Conservation (phyloP, 2,797 vertebrate species). For the Betta splendens region DNA sequence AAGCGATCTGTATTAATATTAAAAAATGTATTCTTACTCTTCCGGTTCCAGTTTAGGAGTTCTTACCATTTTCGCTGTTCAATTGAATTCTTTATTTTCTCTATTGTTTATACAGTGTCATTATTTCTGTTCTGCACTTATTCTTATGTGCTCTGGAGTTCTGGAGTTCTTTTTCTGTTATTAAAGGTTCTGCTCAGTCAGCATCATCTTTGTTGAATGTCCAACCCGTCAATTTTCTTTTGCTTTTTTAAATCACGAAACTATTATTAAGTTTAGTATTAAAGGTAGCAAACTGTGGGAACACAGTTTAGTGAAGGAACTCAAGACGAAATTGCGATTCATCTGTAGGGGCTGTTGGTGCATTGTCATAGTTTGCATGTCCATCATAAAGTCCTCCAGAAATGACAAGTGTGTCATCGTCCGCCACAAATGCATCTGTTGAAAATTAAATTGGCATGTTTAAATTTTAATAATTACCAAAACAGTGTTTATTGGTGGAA, state of each 20-base stretch:
- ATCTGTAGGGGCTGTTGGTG: slow-evolving; percentile 65
- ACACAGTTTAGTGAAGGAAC: slow-evolving; percentile 69
- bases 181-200: slow-evolving; percentile 37
- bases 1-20: slow-evolving; percentile 27
- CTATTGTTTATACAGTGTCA: slow-evolving; percentile 5
- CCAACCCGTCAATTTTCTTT: background rate
- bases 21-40: no score
- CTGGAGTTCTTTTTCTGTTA: background rate
- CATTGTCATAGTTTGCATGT: slow-evolving; percentile 75
- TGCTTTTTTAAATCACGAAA: background rate
- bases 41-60: slow-evolving; percentile 16
- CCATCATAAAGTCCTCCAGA: slow-evolving; percentile 83
- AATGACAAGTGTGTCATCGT: slow-evolving; percentile 80
- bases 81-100: slow-evolving; percentile 14
- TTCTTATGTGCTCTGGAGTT: background rate
- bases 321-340: slow-evolving; percentile 74
- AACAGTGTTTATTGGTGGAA: slow-evolving; percentile 1
- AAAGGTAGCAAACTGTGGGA: slow-evolving; percentile 14
- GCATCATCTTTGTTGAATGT: slow-evolving; percentile 17
- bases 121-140: slow-evolving; percentile 21
- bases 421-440: slow-evolving; percentile 66
- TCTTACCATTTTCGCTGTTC: background rate
- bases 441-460: slow-evolving; percentile 24
- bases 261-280: background rate
- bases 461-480: slow-evolving; percentile 3